Conservation (phyloP, 2,113 vertebrate genomes). For the human region DNA sequence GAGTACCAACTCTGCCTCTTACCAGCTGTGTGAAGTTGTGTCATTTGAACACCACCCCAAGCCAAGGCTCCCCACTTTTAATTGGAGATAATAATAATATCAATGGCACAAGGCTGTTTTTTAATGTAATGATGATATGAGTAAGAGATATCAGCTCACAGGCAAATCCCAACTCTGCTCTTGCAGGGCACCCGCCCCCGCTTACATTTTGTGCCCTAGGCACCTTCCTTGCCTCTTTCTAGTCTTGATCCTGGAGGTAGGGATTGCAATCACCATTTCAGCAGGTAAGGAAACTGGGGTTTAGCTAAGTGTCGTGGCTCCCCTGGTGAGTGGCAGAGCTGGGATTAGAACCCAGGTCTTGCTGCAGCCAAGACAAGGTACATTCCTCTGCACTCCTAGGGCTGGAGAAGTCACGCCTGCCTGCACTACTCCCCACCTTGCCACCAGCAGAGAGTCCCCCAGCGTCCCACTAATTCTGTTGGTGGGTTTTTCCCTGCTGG, state of each 20-base stretch:
- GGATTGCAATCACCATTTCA: too few species aligned
- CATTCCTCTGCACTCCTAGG: rapidly evolving
- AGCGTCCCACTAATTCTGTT: not conserved
- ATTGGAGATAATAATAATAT: not conserved
- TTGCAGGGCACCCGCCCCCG: not conserved
- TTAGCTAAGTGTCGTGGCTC: not conserved
- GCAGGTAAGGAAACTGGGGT: not conserved
- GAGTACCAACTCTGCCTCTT: not conserved
- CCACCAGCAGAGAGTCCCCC: not conserved
- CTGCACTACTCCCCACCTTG: not conserved
- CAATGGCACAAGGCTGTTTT: not conserved
- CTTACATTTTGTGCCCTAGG: rapidly evolving
- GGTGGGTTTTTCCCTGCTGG: not conserved
- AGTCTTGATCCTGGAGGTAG: not conserved
- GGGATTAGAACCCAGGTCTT: not conserved
- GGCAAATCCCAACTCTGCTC: not conserved
- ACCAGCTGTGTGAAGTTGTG: not conserved
- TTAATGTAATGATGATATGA: not conserved
- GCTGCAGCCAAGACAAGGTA: not conserved
- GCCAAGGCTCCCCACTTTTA: not conserved
- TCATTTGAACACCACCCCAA: not conserved
- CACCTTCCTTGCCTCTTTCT: not conserved
- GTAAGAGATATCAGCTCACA: not conserved
- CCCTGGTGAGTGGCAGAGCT: not conserved
- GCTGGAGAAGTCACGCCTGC: not conserved